A percentile compares a stretch with the other conserved stretches of the same genome.
Evolutionary conservation across 2,113 vertebrate genomes (phyloP).

Genomic region (Salvelinus namaycush): DNA sequence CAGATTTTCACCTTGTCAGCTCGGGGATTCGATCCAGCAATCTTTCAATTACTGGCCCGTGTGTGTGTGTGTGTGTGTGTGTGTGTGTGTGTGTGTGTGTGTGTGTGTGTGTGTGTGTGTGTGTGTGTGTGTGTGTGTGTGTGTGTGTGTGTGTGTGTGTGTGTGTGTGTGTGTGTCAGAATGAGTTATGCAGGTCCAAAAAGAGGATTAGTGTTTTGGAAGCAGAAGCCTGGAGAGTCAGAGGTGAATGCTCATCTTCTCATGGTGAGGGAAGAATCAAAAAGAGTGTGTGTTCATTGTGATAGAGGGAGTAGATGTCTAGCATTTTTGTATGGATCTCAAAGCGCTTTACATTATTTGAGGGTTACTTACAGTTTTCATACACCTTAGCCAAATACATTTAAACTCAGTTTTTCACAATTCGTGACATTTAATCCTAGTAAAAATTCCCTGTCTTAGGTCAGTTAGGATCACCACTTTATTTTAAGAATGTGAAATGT

Average conservation of each 20-base stretch:
- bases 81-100: conserved; percentile 4
- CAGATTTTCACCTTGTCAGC: too few relatives aligned
- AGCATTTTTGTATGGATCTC: too few relatives aligned
- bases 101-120: neutral
- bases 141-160: neutral
- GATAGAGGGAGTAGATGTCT: too few relatives aligned
- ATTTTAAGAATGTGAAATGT: too few relatives aligned
- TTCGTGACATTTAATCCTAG: too few relatives aligned
- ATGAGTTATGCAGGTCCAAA: neutral
- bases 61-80: neutral
- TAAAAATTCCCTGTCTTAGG: too few relatives aligned
- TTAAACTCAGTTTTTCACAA: too few relatives aligned
- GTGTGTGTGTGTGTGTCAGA: neutral
- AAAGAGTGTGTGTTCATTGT: neutral
- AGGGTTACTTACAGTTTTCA: too few relatives aligned
- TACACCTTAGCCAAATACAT: too few relatives aligned
- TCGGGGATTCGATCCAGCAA: too few relatives aligned
- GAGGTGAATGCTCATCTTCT: neutral
- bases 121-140: neutral
- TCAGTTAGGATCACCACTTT: too few relatives aligned
- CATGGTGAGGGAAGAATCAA: neutral
- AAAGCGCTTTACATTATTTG: too few relatives aligned
- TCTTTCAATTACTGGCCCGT: neutral
- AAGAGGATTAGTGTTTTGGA: neutral
- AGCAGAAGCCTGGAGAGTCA: neutral